These are phyloP conservation scores for Lepidonotus clava DNA, from an alignment of 2,888 invertebrate genomes.

Conservation along the genomic window DNA sequence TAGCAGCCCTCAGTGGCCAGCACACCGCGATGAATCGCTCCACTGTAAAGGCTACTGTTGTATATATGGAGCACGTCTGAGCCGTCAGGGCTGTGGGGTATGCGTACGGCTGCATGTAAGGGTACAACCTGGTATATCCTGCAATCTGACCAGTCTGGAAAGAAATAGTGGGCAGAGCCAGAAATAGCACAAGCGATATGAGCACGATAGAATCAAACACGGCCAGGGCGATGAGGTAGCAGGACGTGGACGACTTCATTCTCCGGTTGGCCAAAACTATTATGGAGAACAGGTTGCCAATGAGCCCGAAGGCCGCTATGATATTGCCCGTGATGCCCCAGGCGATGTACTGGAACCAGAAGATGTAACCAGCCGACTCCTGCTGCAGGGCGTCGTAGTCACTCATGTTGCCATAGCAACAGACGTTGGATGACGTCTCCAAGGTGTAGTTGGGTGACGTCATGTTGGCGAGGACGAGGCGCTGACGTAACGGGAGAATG, in stretches of 20 bases:
- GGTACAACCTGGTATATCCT: conserved; percentile 87
- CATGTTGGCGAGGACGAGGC: not conserved
- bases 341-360: conserved; percentile 84
- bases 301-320: conserved; percentile 88
- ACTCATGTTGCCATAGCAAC: not conserved
- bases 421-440: not conserved
- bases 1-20: conserved; percentile 90
- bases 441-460: not conserved
- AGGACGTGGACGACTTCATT: conserved; percentile 97
- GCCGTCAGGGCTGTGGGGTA: conserved; percentile 90
- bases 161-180: conserved; percentile 74
- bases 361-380: not conserved
- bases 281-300: conserved; percentile 78
- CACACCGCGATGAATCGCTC: conserved; percentile 93
- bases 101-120: conserved; percentile 89
- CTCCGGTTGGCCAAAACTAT: conserved; percentile 84
- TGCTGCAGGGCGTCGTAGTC: not conserved
- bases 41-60: conserved; percentile 86
- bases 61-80: conserved; percentile 96
- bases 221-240: conserved; percentile 94
- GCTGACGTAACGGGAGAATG: conserved; percentile 6
- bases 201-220: conserved; percentile 95
- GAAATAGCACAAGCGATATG: conserved; percentile 81
- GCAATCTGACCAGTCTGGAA: conserved; percentile 87
- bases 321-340: conserved; percentile 94